Base-by-base conservation (phyloP, 2,797 vertebrate species). In the Fratercula arctica region DNA sequence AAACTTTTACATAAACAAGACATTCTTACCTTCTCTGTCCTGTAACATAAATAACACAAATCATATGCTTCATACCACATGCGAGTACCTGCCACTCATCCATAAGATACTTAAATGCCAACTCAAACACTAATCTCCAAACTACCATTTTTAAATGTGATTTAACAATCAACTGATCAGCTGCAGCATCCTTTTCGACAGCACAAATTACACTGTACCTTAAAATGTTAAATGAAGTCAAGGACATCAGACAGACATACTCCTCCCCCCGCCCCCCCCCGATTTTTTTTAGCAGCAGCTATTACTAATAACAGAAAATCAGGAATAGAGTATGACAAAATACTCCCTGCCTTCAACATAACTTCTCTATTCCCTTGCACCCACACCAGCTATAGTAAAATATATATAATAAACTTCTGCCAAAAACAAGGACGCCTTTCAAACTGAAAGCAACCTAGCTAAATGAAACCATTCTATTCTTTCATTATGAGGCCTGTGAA, bases 181-280 rank as follows among this genome's bases (percentile, higher is more conserved):
- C 15, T 43, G 41, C 33, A 89, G 13, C 57, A 37, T 63, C 45
- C 25, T 6, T n/a, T 29, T 61, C 3, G 0, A 43, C 20, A 73
- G 17, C 9, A 81, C 21, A 31, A 53, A 63, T 39, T 19, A 53
- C 6, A 61, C 21, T 18, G 8, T 33, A 39, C 17, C 37, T 57
- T 53, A 21, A 16, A 83, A 26, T 46, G 26, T 53, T 41, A 51
- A 20, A 46, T n/a, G 7, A 77, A 53, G 15, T 12, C 15, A 74
- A 78, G 18, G 25, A 66, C 20, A 48, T 15, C 15, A 33, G 39
- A 57, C 31, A 45, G 25, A 59, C 26, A 14, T 35, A 53, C 15
- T 20, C 29, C 4, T 4, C 23, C 15, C 35, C 5, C 5, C 11
- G 13, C 25, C 4, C 4, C 23, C 14, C 41, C 5, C 5, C 11